Conservation (phyloP, 64 coral and sea anemone genomes). For the Acropora tenuis region DNA sequence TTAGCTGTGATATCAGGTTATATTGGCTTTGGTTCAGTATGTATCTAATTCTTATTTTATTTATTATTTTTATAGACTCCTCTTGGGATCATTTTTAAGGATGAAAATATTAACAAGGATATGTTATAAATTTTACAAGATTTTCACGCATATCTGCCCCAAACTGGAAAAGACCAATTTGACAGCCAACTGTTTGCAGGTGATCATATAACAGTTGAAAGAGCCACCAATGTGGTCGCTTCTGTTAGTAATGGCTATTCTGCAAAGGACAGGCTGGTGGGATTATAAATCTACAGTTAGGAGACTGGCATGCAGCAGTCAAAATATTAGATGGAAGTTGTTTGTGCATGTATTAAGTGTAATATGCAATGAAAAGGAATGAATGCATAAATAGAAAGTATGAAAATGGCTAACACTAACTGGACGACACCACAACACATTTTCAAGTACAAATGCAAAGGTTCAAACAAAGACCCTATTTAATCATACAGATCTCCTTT, state of each 20-base stretch:
- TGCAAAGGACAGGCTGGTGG: slow-evolving; percentile 2
- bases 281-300: neutral
- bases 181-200: neutral
- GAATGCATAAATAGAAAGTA: neutral
- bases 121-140: slow-evolving; percentile 49
- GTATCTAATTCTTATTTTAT: too few species aligned
- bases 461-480: neutral
- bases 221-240: too few species aligned
- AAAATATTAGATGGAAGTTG: slow-evolving; percentile 41
- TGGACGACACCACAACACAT: neutral
- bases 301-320: too few species aligned
- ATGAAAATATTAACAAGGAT: neutral
- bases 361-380: neutral
- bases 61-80: too few species aligned
- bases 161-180: neutral
- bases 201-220: too few species aligned
- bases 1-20: neutral
- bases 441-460: neutral
- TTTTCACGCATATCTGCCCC: slow-evolving; percentile 31
- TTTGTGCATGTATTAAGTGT: neutral
- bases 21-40: too few species aligned
- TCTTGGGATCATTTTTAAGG: too few species aligned
- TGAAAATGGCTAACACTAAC: neutral
- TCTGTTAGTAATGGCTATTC: slow-evolving; percentile 4
- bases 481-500: slow-evolving; percentile 33